Conservation (phyloP, 2,888 invertebrate genomes). For the Epistrophe grossulariae region DNA sequence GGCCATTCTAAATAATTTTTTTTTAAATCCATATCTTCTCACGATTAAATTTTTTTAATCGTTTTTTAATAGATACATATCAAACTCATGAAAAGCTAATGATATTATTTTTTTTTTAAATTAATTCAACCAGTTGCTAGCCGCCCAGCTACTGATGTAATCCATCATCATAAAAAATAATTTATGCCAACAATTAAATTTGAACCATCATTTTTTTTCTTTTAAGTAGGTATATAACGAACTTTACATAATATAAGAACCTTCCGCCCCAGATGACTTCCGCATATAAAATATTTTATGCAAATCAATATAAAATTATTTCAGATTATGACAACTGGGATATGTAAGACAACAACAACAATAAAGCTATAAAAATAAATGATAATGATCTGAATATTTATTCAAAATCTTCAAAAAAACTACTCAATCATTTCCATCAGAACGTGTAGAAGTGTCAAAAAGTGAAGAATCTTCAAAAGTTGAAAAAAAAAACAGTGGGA, state of each 20-base stretch:
- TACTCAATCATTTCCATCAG: conserved; percentile 5
- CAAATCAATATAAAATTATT: conserved; percentile 5
- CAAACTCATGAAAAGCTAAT: not conserved
- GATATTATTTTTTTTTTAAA: not conserved
- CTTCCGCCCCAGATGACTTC: conserved; percentile 23
- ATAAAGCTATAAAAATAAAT: conserved; percentile 6
- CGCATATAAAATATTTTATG: conserved; percentile 20
- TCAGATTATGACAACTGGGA: not conserved
- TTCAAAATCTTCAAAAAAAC: not conserved
- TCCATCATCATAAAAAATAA: conserved; percentile 2
- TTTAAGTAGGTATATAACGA: no score
- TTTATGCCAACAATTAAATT: not conserved
- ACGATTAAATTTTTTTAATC: conserved; percentile 22
- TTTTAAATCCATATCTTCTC: conserved; percentile 7
- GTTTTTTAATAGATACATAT: conserved; percentile 16
- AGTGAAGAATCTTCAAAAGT: not conserved
- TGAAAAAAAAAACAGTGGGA: not conserved
- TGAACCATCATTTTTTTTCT: not conserved
- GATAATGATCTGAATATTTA: conserved; percentile 8
- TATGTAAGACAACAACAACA: not conserved
- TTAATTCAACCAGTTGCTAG: not conserved
- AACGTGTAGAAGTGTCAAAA: not conserved
- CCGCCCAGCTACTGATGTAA: conserved; percentile 1
- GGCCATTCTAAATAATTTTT: not conserved
- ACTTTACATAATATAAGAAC: not conserved